Conservation (phyloP, 1,140 invertebrate genomes). For the Drosophila equinoxialis region DNA sequence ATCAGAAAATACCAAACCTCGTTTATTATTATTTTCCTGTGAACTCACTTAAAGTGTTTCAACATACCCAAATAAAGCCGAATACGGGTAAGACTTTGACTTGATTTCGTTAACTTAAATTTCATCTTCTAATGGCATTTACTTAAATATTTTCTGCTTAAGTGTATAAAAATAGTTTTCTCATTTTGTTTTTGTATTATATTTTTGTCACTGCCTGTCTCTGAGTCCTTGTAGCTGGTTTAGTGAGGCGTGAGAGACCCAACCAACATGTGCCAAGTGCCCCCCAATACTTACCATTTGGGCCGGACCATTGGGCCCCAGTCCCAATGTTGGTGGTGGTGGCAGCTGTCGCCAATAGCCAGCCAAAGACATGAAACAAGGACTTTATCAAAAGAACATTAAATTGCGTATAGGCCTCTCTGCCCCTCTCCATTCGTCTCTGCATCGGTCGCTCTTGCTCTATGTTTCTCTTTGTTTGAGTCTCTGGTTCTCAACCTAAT, state of each 20-base stretch:
- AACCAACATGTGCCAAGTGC: slow-evolving; percentile 3
- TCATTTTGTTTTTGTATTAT: neutral
- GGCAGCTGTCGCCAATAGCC: slow-evolving; percentile 7
- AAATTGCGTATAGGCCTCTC: slow-evolving; percentile 34
- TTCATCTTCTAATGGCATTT: too few relatives aligned
- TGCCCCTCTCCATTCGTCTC: neutral
- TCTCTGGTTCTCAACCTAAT: slow-evolving; percentile 54
- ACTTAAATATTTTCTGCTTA: neutral
- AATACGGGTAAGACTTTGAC: too few relatives aligned
- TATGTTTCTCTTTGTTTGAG: neutral
- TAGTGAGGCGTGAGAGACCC: slow-evolving; percentile 4
- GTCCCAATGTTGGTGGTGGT: neutral
- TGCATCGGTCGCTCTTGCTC: neutral
- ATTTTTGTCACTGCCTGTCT: neutral
- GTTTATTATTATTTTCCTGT: too few relatives aligned
- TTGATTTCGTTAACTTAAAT: too few relatives aligned
- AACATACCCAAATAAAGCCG: too few relatives aligned
- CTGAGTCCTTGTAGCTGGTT: neutral
- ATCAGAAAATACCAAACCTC: too few relatives aligned
- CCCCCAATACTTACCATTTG: neutral
- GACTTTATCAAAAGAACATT: slow-evolving; percentile 68
- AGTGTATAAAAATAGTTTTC: neutral
- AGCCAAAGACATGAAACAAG: slow-evolving; percentile 13
- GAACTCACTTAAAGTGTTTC: too few relatives aligned
- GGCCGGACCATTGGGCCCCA: neutral